A percentile compares a stretch with the other conserved stretches of the same genome.
Evolutionary conservation across 2,797 vertebrate species (phyloP).

Genomic region (Hyperoplus lanceolatus): DNA sequence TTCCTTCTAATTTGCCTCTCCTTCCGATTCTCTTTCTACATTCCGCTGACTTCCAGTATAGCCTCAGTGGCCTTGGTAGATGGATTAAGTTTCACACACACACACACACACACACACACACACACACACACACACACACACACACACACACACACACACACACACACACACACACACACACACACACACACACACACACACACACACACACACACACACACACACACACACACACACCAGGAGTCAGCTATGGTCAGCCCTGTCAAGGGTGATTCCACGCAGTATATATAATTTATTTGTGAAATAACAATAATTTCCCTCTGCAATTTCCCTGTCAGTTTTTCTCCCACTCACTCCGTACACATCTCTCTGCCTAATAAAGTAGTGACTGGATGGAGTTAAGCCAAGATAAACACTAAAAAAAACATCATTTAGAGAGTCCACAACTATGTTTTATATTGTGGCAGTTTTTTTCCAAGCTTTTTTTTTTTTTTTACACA

Average conservation of each 20-base stretch:
- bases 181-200: constrained; percentile 40
- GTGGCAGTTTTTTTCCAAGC: constrained; percentile 41
- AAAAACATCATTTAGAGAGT: constrained; percentile 75
- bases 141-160: background rate
- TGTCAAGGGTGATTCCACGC: constrained; percentile 81
- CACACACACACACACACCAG: constrained; percentile 53
- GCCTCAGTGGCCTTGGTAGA: constrained; percentile 78
- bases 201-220: constrained; percentile 37
- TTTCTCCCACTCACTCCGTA: constrained; percentile 62
- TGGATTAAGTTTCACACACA: constrained; percentile 78
- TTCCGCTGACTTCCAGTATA: constrained; percentile 63
- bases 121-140: constrained; percentile 41
- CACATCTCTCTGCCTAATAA: constrained; percentile 67
- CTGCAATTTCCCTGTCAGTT: constrained; percentile 81
- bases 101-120: constrained; percentile 39
- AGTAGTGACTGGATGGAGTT: constrained; percentile 54
- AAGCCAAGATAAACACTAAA: constrained; percentile 75
- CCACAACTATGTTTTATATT: constrained; percentile 67
- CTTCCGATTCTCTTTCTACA: constrained; percentile 65
- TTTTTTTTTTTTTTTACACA: constrained; percentile 39
- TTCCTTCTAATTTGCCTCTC: constrained; percentile 71
- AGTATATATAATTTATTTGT: constrained; percentile 84
- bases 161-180: constrained; percentile 42
- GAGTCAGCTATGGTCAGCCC: constrained; percentile 67
- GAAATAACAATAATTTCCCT: constrained; percentile 85